Conservation (phyloP, 2,797 vertebrate genomes). For the Gila robusta region DNA sequence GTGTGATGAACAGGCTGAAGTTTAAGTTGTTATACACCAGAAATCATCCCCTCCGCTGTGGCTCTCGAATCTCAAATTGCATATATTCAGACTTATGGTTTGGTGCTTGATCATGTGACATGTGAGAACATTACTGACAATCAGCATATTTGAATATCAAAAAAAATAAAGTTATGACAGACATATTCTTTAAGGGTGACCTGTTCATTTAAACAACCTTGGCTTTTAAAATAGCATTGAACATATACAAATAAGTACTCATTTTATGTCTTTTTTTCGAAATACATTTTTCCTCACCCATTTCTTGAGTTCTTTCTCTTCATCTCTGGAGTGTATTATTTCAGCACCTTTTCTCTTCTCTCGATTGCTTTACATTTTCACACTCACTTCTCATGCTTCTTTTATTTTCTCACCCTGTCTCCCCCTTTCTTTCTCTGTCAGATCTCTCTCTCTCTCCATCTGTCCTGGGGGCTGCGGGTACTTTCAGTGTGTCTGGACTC, state of each 20-base stretch:
- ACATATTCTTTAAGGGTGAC: neutral
- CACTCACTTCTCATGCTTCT: slow-evolving; percentile 18
- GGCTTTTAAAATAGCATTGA: neutral
- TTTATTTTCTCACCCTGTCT: slow-evolving; percentile 42
- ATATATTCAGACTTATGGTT: neutral
- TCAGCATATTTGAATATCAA: neutral
- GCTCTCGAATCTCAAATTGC: neutral
- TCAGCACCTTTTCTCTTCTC: slow-evolving; percentile 7
- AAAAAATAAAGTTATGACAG: neutral
- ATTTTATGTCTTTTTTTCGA: neutral
- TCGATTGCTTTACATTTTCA: slow-evolving; percentile 21
- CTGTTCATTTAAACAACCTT: neutral
- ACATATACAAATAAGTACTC: neutral
- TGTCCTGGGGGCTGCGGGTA: slow-evolving; percentile 40
- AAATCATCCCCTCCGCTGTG: neutral
- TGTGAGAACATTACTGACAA: neutral
- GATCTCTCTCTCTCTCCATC: slow-evolving; percentile 21
- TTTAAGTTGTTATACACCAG: neutral
- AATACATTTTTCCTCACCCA: neutral
- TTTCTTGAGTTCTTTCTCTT: slow-evolving; percentile 4
- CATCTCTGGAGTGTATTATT: neutral
- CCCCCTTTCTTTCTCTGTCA: slow-evolving; percentile 10
- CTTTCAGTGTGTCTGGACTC: slow-evolving; percentile 41
- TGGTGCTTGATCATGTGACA: neutral
- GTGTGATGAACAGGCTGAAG: neutral